A percentile compares a stretch with the other conserved stretches of the same genome.
Evolutionary conservation across 1,140 invertebrate species (phyloP).

Genomic region (Drosophila parvula): DNA sequence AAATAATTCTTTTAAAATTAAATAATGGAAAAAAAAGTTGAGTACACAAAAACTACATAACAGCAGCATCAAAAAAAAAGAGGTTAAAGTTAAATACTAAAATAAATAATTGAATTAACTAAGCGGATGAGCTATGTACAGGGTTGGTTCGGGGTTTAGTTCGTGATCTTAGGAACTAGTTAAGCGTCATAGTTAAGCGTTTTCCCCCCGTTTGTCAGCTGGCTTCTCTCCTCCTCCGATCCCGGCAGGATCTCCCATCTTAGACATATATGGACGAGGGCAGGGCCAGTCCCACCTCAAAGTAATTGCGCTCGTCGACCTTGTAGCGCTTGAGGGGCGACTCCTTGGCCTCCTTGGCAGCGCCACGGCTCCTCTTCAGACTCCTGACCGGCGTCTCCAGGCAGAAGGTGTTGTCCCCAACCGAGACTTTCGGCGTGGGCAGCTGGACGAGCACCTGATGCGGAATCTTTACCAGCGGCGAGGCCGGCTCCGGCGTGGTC

Average conservation of each 20-base stretch:
- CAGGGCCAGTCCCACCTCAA: slow-evolving; percentile 77
- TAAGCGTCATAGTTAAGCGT: slow-evolving; percentile 83
- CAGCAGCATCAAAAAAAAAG: slow-evolving; percentile 67
- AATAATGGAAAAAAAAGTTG: slow-evolving; percentile 67
- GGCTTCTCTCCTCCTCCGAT: slow-evolving; percentile 1
- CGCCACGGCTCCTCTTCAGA: slow-evolving; percentile 32
- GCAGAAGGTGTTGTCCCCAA: slow-evolving; percentile 58
- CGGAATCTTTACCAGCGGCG: slow-evolving; percentile 37
- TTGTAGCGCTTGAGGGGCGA: slow-evolving; percentile 74
- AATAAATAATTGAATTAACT: slow-evolving; percentile 23
- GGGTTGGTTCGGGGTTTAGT: slow-evolving; percentile 3
- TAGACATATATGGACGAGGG: slow-evolving; percentile 79
- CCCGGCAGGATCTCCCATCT: not conserved
- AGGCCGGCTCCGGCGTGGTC: slow-evolving; percentile 51
- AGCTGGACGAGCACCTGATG: slow-evolving; percentile 44
- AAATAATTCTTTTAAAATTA: slow-evolving; percentile 52
- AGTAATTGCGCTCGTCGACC: slow-evolving; percentile 73
- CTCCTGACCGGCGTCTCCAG: slow-evolving; percentile 65
- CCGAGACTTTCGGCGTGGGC: slow-evolving; percentile 33
- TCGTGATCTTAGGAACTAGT: slow-evolving; percentile 69
- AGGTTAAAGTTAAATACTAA: slow-evolving; percentile 26
- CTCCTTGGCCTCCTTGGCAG: slow-evolving; percentile 23
- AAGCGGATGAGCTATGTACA: slow-evolving; percentile 31
- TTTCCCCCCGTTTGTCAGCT: slow-evolving; percentile 84
- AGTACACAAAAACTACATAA: slow-evolving; percentile 79